These are phyloP conservation scores for Rutilus rutilus DNA, from an alignment of 2,113 vertebrate genomes.

Conservation along the genomic window DNA sequence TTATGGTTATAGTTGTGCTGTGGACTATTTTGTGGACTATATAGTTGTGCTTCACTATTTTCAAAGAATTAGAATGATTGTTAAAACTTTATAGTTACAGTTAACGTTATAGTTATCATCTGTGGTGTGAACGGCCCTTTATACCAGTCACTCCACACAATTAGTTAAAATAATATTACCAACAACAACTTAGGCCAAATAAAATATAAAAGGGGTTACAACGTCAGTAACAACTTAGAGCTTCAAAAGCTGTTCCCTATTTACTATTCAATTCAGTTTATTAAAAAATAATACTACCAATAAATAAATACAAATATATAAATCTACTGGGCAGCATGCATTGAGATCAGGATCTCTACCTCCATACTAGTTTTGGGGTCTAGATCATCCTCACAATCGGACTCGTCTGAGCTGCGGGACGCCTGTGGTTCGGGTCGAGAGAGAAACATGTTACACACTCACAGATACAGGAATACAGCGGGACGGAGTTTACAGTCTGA, in stretches of 20 bases:
- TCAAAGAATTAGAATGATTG: background rate
- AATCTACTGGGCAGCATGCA: constrained; percentile 53
- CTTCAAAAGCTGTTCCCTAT: background rate
- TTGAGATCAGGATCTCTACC: constrained; percentile 77
- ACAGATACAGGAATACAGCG: background rate
- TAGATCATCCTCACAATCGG: constrained; percentile 97
- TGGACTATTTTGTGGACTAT: too few species aligned
- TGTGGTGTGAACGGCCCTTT: background rate
- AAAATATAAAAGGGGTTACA: background rate
- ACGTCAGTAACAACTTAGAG: background rate
- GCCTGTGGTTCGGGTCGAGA: constrained; percentile 77
- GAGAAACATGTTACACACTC: constrained; percentile 45
- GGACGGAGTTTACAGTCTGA: background rate
- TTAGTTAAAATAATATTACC: background rate
- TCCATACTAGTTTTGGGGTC: constrained; percentile 98
- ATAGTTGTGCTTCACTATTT: background rate
- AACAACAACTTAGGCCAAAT: background rate
- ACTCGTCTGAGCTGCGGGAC: constrained; percentile 96
- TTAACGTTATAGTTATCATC: background rate
- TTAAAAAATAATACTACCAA: background rate
- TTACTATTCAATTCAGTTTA: background rate
- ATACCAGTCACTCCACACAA: background rate
- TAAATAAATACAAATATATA: background rate
- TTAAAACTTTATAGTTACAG: too few species aligned
- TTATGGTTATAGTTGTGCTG: background rate